phyloP scores from a whole-genome alignment of 1,140 invertebrate species.

The Drosophila tropicalis region DNA sequence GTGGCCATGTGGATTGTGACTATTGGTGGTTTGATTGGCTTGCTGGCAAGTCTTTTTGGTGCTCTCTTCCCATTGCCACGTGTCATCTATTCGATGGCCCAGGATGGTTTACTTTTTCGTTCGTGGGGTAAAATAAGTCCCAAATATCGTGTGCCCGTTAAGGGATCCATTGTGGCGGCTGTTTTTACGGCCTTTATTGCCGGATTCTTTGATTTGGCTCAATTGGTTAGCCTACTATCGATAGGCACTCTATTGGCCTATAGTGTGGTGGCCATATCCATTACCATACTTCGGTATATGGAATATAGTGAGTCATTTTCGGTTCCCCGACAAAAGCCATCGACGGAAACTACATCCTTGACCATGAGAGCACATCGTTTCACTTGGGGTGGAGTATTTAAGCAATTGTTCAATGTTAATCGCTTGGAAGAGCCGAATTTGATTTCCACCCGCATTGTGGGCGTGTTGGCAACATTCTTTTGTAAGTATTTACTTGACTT shows the following conservation, averaged over 20 bases:
- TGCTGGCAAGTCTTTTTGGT: conserved; percentile 90
- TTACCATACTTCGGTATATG: conserved; percentile 88
- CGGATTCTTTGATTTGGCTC: conserved; percentile 92
- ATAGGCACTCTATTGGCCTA: conserved; percentile 97
- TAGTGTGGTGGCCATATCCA: conserved; percentile 94
- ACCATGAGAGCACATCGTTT: conserved; percentile 54
- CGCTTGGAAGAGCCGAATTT: conserved; percentile 53
- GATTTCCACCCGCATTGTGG: conserved; percentile 68
- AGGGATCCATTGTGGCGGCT: conserved; percentile 91
- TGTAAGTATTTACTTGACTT: conserved; percentile 45
- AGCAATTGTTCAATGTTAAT: conserved; percentile 69
- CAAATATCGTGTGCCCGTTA: conserved; percentile 87
- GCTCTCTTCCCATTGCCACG: conserved; percentile 93
- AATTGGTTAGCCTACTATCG: conserved; percentile 97
- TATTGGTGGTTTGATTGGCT: conserved; percentile 89
- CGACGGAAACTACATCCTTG: conserved; percentile 60
- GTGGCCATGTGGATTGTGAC: conserved; percentile 90
- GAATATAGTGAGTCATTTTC: conserved; percentile 61
- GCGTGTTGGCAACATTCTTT: conserved; percentile 56
- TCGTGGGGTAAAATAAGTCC: conserved; percentile 88
- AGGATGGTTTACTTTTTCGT: conserved; percentile 91
- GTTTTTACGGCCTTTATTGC: conserved; percentile 90
- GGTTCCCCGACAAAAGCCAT: neutral
- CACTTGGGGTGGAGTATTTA: conserved; percentile 52
- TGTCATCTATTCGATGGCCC: conserved; percentile 94